Evolutionary conservation across 1,140 invertebrate species (phyloP).

Genomic region (Drosophila chauvacae): DNA sequence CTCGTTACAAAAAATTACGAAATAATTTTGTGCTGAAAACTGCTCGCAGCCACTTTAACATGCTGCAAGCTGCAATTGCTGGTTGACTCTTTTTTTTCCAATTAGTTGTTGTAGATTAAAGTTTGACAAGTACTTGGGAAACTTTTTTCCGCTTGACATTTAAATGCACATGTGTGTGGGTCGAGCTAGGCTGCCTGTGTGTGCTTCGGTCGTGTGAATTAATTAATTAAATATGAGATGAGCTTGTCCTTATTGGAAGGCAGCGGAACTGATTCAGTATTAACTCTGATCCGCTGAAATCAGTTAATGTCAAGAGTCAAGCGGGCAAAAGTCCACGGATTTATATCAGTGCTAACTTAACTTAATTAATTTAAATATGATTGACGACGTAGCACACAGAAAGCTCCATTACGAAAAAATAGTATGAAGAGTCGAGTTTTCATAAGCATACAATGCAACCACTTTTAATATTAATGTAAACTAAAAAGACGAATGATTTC

Average conservation of each 20-base stretch:
- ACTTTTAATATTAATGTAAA: background rate
- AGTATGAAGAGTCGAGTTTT: background rate
- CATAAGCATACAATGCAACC: background rate
- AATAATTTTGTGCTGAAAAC: conserved; percentile 32
- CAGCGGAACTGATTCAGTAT: conserved; percentile 22
- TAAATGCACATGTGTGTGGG: conserved; percentile 32
- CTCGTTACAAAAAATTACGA: conserved; percentile 39
- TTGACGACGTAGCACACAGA: conserved; percentile 42
- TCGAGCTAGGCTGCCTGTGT: conserved; percentile 2
- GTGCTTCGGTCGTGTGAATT: conserved; percentile 32
- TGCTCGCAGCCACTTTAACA: conserved; percentile 50
- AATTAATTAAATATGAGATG: conserved; percentile 61
- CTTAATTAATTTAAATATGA: conserved; percentile 73
- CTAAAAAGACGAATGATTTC: background rate
- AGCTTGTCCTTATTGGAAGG: conserved; percentile 25
- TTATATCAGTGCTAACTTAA: conserved; percentile 42
- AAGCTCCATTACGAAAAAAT: background rate
- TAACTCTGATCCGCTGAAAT: conserved; percentile 56
- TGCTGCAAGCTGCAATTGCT: conserved; percentile 34
- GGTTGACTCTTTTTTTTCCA: conserved; percentile 35
- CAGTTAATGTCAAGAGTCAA: conserved; percentile 39
- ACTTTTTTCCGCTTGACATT: conserved; percentile 57
- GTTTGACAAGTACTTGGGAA: conserved; percentile 59
- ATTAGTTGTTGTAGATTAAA: conserved; percentile 64
- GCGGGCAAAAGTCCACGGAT: conserved; percentile 29